Evolutionary conservation across 37 sponge, comb jelly and placozoan species (phyloP), one percentile per base, ranked within the genome.

Genomic region (Dysidea cf. avara): DNA sequence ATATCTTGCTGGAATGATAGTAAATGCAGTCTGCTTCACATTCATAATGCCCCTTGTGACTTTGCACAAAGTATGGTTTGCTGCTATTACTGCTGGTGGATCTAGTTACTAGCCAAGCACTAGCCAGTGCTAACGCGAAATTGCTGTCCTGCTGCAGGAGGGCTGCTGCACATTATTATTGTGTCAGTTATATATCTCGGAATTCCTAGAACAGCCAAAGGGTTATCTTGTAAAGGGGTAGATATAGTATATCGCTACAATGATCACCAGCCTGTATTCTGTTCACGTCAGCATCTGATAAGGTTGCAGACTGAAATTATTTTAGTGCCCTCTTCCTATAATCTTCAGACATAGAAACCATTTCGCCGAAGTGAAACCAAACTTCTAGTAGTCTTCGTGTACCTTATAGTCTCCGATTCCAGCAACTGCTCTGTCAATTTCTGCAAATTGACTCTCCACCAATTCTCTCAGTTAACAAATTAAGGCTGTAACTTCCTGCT

Each of bases 351-450:
- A 49, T 68, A 22, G 24, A 48, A 68, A 68, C 69, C 69, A 68
- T 13, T 46, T 24, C 50, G 46, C 49, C 2, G 69, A 22, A 24
- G 46, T 17, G 14, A 68, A 18, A 25, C 69, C 52, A 16, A 32
- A 46, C 9, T 24, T 32, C 25, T 22, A 25, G 52, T 68, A 68
- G 1, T 24, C 33, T 47, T 48, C 30, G 47, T 24, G 30, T 28
- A 75, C 25, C 16, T 53, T 5, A 64, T 75, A 75, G 53, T 75
- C 76, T 17, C 76, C 76, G 4, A 46, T 24, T 21, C 54, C 52
- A 29, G 54, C 76, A 30, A 75, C 65, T 18, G 76, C 76, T 21
- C 33, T 36, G n/a, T 74, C 52, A 12, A 61, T 39, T 28, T 75
- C 76, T 31, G 40, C 17, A 20, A 29, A 47, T 49, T 75, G 76